Conservation (phyloP, 2,888 invertebrate species). For the Teleogryllus oceanicus region DNA sequence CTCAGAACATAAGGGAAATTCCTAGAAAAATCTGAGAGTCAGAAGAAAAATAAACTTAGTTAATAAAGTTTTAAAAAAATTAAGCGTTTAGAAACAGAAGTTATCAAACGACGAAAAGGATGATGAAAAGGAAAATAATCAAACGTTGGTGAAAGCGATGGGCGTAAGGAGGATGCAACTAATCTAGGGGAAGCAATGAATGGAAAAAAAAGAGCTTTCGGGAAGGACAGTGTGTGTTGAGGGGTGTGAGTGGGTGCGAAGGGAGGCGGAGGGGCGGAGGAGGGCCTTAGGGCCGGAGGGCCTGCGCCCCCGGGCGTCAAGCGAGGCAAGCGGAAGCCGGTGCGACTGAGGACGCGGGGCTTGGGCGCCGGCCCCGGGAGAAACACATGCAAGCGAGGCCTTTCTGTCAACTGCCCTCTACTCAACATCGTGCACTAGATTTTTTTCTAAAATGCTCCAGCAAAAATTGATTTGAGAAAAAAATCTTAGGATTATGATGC, state of each 20-base stretch:
- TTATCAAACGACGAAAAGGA: neutral
- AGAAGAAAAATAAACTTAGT: no score
- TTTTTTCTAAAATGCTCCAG: slow-evolving; percentile 18
- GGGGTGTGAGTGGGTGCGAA: neutral
- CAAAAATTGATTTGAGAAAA: slow-evolving; percentile 18
- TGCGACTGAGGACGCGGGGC: neutral
- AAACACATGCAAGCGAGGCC: slow-evolving; percentile 9
- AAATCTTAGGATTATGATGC: slow-evolving; percentile 18
- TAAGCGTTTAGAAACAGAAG: no score
- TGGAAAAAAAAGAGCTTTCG: neutral
- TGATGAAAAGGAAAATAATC: neutral
- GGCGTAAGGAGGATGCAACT: neutral
- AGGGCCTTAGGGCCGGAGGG: neutral
- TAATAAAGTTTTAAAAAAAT: no score
- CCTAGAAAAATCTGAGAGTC: no score
- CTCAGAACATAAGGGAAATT: no score
- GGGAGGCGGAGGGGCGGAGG: neutral
- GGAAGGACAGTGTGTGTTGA: neutral
- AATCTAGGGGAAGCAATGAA: neutral
- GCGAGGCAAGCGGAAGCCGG: neutral
- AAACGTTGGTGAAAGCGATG: neutral
- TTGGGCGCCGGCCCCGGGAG: slow-evolving; percentile 18
- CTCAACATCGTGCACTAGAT: slow-evolving; percentile 18
- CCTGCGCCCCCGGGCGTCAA: neutral
- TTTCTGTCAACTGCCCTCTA: slow-evolving; percentile 18